Evolutionary conservation across 2,113 vertebrate genomes (phyloP).

Genomic region (Dolichallabes microphthalmus): DNA sequence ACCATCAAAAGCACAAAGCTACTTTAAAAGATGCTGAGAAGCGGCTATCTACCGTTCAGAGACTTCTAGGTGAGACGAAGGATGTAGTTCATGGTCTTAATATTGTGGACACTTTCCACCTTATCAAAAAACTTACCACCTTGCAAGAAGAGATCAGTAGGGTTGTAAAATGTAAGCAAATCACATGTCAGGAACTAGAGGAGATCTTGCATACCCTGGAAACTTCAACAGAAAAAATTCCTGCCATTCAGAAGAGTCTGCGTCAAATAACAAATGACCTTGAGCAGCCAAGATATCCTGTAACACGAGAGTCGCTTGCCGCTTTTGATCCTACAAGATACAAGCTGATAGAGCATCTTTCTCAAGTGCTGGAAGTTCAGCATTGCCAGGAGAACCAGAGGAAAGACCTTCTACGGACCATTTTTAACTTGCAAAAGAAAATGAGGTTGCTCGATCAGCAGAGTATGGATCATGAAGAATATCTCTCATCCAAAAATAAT

Average conservation of each 20-base stretch:
- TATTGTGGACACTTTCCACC: slow-evolving; percentile 79
- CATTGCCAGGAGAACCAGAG: slow-evolving; percentile 60
- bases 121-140: slow-evolving; percentile 76
- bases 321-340: slow-evolving; percentile 47
- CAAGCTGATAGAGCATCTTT: slow-evolving; percentile 67
- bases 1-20: slow-evolving; percentile 58
- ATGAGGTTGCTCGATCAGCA: slow-evolving; percentile 63
- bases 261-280: slow-evolving; percentile 59
- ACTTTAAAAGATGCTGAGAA: slow-evolving; percentile 70
- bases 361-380: slow-evolving; percentile 64
- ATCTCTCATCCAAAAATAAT: slow-evolving; percentile 67
- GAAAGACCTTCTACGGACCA: slow-evolving; percentile 58
- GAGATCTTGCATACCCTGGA: slow-evolving; percentile 70
- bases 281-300: slow-evolving; percentile 60
- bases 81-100: slow-evolving; percentile 66
- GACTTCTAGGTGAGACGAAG: slow-evolving; percentile 64
- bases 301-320: slow-evolving; percentile 55
- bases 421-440: slow-evolving; percentile 69
- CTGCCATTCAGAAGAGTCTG: slow-evolving; percentile 68
- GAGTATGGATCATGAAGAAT: slow-evolving; percentile 66
- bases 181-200: slow-evolving; percentile 69
- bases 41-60: slow-evolving; percentile 63
- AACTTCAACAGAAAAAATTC: slow-evolving; percentile 70
- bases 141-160: slow-evolving; percentile 74
- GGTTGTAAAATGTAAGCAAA: slow-evolving; percentile 72